A percentile compares a stretch with the other conserved stretches of the same genome.
phyloP scores from a whole-genome alignment of 2,888 invertebrate genomes.

The Muschampia plurimacula region DNA sequence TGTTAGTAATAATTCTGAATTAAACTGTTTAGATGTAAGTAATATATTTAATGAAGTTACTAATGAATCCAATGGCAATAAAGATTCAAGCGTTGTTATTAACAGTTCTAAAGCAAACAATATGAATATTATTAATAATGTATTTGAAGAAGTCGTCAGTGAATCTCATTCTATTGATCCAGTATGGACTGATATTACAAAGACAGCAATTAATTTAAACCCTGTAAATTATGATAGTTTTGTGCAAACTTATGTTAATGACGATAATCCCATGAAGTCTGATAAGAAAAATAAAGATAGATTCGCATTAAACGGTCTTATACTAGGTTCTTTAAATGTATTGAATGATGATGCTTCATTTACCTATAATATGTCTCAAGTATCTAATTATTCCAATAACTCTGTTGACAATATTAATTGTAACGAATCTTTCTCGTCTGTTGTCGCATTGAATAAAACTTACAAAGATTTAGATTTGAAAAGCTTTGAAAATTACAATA shows the following conservation, averaged over 20 bases:
- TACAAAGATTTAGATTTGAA: slow-evolving; percentile 70
- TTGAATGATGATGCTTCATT: slow-evolving; percentile 60
- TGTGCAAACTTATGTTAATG: neutral
- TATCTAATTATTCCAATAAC: slow-evolving; percentile 41
- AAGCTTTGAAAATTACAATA: slow-evolving; percentile 57
- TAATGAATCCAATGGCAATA: neutral
- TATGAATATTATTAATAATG: neutral
- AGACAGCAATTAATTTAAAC: neutral
- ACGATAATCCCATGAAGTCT: neutral
- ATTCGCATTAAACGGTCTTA: slow-evolving; percentile 53
- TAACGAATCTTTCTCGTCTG: slow-evolving; percentile 59
- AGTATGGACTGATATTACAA: neutral
- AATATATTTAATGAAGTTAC: neutral
- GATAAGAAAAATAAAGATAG: slow-evolving; percentile 14
- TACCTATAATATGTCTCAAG: slow-evolving; percentile 41
- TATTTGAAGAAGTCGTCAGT: neutral
- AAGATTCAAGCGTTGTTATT: neutral
- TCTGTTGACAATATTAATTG: slow-evolving; percentile 47
- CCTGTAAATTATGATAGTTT: neutral
- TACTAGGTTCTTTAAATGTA: slow-evolving; percentile 64
- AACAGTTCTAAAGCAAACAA: neutral
- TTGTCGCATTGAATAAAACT: slow-evolving; percentile 60
- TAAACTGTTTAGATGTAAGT: neutral
- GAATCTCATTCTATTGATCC: neutral
- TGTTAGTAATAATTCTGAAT: neutral